Conservation (phyloP, 2,888 invertebrate species). For the Latheticus oryzae region DNA sequence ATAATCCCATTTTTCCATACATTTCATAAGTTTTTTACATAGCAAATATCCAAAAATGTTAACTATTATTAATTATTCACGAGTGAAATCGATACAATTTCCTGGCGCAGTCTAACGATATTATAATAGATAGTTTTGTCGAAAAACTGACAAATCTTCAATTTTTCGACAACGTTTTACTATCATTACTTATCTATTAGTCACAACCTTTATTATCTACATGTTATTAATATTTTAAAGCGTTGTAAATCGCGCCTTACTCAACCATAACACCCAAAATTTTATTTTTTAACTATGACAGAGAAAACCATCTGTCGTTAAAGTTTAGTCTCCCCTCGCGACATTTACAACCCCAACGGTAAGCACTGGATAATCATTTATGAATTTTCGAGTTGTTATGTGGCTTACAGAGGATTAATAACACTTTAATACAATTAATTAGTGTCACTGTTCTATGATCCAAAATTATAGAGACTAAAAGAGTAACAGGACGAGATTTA, state of each 20-base stretch:
- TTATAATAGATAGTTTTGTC: conserved; percentile 30
- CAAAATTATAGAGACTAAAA: conserved; percentile 19
- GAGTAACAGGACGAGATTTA: neutral
- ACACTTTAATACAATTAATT: conserved; percentile 26
- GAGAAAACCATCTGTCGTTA: conserved; percentile 49
- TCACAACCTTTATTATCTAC: conserved; percentile 16
- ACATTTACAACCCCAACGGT: conserved; percentile 44
- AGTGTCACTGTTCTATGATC: conserved; percentile 5
- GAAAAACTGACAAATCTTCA: conserved; percentile 31
- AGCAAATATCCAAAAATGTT: too few species aligned
- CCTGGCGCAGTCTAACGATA: conserved; percentile 29
- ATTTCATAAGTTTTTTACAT: conserved; percentile 8
- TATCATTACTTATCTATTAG: conserved; percentile 25
- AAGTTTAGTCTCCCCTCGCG: conserved; percentile 39
- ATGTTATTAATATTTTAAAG: conserved; percentile 19
- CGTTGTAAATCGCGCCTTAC: conserved; percentile 1
- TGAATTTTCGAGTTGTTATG: conserved; percentile 49
- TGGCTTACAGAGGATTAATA: conserved; percentile 37
- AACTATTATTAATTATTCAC: conserved; percentile 25
- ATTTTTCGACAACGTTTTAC: conserved; percentile 23
- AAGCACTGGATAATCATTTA: conserved; percentile 47
- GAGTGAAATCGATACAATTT: conserved; percentile 28
- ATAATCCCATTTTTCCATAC: neutral
- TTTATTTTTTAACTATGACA: conserved; percentile 45
- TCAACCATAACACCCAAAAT: conserved; percentile 1